Base-by-base conservation (phyloP, 30 jellyfish, hydroid and myxozoan genomes). In the Nemopilema nomurai region DNA sequence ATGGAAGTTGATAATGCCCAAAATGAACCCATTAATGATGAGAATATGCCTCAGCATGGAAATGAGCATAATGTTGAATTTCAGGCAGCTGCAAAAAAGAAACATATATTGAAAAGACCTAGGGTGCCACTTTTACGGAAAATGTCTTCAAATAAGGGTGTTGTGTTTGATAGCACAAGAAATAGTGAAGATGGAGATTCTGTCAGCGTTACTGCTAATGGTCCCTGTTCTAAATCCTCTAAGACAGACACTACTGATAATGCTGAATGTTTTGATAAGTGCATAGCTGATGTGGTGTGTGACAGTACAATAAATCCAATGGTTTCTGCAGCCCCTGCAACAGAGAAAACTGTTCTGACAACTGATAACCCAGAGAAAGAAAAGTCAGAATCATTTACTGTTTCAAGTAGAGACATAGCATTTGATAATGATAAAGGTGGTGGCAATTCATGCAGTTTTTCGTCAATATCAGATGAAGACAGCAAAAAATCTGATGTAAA, bases 101-200 rank as follows among this genome's bases (percentile, higher is more conserved):
- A 18, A 24, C 9, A 16, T 30, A 1, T 18, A 20, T 8, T 1
- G 33, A 22, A 1, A 7, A 66, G 76, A 66, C 72, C 74, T 18
- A 67, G 28, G 71, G 21, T 26, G 16, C 27, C 81, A 1, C 1
- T 49, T 30, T 8, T 74, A 4, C 17, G 29, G 18, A 77, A 67
- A 18, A 52, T 27, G 16, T 18, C 19, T 0, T 19, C 87, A 26
- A 77, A 69, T 24, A 77, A 62, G 78, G 87, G 87, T 53, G 87
- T 77, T 57, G 78, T 77, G n/a, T 77, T 77, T 77, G 78, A 77
- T 0, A 62, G 57, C 31, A 62, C 28, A 8, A 20, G 28, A 31
- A 69, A 73, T 16, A 9, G 66, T 1, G 70, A 73, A 31, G 28
- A 26, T 41, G 57, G 57, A 3, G 57, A 13, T 41, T 41, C 9